Conservation (phyloP, 2,888 invertebrate genomes). For the Rhimphoctona megacephalus region DNA sequence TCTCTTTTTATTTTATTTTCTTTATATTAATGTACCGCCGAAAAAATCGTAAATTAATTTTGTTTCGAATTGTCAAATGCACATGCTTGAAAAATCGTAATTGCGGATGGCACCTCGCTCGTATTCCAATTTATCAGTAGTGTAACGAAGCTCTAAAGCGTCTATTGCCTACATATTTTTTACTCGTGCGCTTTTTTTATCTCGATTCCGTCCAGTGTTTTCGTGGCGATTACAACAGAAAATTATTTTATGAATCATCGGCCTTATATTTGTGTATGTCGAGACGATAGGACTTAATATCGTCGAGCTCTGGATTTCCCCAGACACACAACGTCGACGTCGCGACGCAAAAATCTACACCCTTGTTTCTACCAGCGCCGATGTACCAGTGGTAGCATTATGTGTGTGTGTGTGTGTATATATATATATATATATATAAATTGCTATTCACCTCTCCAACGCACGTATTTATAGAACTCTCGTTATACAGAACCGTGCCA, state of each 20-base stretch:
- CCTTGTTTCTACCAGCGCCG: slow-evolving; percentile 70
- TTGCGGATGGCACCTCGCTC: neutral
- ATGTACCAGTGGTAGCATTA: slow-evolving; percentile 21
- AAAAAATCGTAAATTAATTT: neutral
- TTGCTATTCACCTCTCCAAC: slow-evolving; percentile 38
- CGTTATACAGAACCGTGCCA: slow-evolving; percentile 69
- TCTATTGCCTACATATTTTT: slow-evolving; percentile 51
- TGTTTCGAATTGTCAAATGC: slow-evolving; percentile 33
- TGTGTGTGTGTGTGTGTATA: slow-evolving; percentile 71
- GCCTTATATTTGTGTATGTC: neutral
- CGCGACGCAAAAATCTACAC: slow-evolving; percentile 78
- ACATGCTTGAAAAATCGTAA: slow-evolving; percentile 41
- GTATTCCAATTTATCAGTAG: neutral
- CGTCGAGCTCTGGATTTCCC: slow-evolving; percentile 72
- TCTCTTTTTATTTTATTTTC: neutral
- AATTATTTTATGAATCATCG: slow-evolving; percentile 50
- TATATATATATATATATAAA: slow-evolving; percentile 56
- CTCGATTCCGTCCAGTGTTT: slow-evolving; percentile 2
- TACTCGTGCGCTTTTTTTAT: slow-evolving; percentile 27
- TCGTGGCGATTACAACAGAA: neutral
- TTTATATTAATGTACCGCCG: too few species aligned
- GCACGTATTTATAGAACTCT: slow-evolving; percentile 75
- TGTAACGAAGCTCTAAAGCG: slow-evolving; percentile 40
- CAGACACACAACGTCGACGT: slow-evolving; percentile 69
- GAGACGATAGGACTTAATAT: slow-evolving; percentile 35